These are phyloP conservation scores for Tonatia bakeri DNA, from an alignment of 2,113 vertebrate genomes.

Conservation along the genomic window DNA sequence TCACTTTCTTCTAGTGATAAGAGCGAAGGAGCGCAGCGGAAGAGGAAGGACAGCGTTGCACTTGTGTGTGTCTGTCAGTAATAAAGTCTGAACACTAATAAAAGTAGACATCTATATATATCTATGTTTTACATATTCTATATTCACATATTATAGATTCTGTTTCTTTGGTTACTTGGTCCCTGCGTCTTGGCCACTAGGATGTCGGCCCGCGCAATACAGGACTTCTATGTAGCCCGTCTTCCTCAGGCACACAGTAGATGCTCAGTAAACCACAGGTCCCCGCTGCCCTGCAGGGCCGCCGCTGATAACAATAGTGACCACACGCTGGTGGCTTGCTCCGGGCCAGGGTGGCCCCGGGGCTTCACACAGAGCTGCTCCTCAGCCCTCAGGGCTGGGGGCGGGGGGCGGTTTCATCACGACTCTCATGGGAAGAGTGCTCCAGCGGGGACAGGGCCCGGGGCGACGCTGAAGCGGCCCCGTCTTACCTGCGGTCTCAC, in stretches of 20 bases:
- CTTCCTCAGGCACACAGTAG: not conserved
- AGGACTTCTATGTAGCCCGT: not conserved
- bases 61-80: not conserved
- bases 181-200: not conserved
- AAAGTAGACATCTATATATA: not conserved
- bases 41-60: not conserved
- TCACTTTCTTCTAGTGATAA: not conserved
- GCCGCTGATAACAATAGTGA: rapidly evolving
- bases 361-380: not conserved
- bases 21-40: not conserved
- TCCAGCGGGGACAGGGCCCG: not conserved
- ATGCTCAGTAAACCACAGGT: not conserved
- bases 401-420: not conserved
- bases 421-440: not conserved
- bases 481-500: not conserved
- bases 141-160: not conserved
- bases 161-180: not conserved
- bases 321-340: rapidly evolving
- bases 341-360: rapidly evolving
- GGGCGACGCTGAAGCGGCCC: not conserved
- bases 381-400: not conserved
- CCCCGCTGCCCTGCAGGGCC: not conserved
- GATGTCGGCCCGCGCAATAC: not conserved
- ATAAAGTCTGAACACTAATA: not conserved
- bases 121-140: not conserved